Evolutionary conservation across 2,888 invertebrate genomes (phyloP), one percentile per base, ranked within the genome.

Genomic region (Schizotus pectinicornis): DNA sequence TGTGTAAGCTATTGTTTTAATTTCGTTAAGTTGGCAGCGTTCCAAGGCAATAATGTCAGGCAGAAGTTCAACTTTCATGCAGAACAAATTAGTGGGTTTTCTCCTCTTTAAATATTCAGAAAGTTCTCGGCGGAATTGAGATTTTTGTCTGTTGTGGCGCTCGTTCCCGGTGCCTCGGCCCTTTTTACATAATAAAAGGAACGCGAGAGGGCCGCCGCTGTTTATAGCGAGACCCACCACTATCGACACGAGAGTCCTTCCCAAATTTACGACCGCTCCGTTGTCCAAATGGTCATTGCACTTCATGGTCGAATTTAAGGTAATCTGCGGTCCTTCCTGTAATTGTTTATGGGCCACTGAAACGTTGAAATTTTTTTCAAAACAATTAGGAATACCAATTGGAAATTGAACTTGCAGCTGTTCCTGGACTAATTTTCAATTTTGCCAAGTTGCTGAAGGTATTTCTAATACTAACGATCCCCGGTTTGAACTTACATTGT

Each of bases 11-110:
- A 75, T 75, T 77, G 76, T 77, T 77, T 77, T 76, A 76, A 77
- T 77, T 77, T 73, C 71, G 72, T 73, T 68, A 64, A 70, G 71
- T 73, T 77, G 76, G 77, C 74, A 67, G 63, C 56, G 64, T 69
- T 72, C 76, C 77, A 77, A 71, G 65, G 73, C 52, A 76, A 74
- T 76, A 75, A 74, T 72, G 74, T 71, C 70, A 68, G 67, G 67
- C 73, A 74, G 71, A 73, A 74, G 73, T 74, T 74, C 74, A 73
- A 74, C 69, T 74, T 73, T 71, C 73, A 71, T 75, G 73, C 74
- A 70, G 74, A 74, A 75, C 75, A 75, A 76, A 76, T 76, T 75
- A 75, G 74, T 74, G 73, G 72, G 65, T 69, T 72, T 71, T 59
- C 55, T 49, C 54, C 70, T 67, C 55, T 68, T 75, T 74, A 73